Base-by-base conservation (phyloP, 2,113 vertebrate genomes). In the Siniperca knerii region DNA sequence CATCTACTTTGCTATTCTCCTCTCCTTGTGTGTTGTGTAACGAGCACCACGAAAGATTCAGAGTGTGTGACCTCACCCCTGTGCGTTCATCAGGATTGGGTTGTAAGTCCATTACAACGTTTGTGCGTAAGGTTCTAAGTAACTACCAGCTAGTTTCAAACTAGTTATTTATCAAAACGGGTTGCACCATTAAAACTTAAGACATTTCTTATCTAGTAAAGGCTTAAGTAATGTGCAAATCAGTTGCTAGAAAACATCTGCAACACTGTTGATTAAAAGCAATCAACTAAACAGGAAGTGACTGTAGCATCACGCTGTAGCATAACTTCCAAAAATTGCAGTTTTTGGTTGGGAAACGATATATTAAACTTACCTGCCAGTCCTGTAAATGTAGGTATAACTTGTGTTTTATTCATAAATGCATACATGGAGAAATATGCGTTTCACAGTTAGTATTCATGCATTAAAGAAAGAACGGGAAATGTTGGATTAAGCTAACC, bases 1-100 rank as follows among this genome's bases (percentile, higher is more conserved):
- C 54, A 16, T 82, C 23, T 25, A 50, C 64, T 85, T 72, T 65
- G 69, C 70, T 66, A 33, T 76, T 83, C 42, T 71, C 35, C 40
- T 21, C 52, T 75, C n/a, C 16, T 37, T 66, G 65, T 75, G 64
- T 60, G 71, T 77, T 75, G 50, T 61, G 40, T 37, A 71, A 79
- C 5, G 13, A 69, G 73, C 15, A 35, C 11, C 20, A 48, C 78
- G 29, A 71, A 77, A 70, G 65, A 79, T 75, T 74, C 12, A 61
- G 37, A 46, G 67, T 35, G 65, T 54, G 65, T 52, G 35, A 75
- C 61, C 57, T 79, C 57, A 52, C 68, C 69, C 61, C 40, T 46
- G 25, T 44, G 37, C 44, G 33, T 72, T 77, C 18, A 37, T 64
- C 81, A 79, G 66, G 10, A 58, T 23, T 40, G 40, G 40, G 16